Base-by-base conservation (phyloP, 2,113 vertebrate genomes). In the Upupa epops region DNA sequence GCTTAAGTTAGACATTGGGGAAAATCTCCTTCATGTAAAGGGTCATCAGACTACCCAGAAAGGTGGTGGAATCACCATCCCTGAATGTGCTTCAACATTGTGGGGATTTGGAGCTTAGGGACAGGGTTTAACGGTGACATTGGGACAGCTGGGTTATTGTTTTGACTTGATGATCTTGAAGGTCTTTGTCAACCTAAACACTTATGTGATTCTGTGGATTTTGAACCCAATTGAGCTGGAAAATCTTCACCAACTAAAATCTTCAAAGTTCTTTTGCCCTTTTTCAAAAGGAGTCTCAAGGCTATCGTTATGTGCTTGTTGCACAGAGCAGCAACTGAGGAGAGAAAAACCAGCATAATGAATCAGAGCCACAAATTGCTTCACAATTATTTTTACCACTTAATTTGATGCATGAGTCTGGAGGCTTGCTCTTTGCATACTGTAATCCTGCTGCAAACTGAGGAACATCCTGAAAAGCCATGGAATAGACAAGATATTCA, bases 381-480 rank as follows among this genome's bases (percentile, higher is more conserved):
- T 89, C 83, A 77, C 92, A 88, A 89, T 95, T 95, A 91, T 90
- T 95, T 95, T 95, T 91, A 88, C 88, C 90, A 93, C 70, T 37
- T 95, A 66, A 90, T 94, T 93, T 87, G 78, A 63, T 79, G 68
- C 71, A 73, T 10, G 6, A 90, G 92, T 83, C 89, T 88, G 80
- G 88, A 95, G 83, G 69, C 54, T 93, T 86, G 81, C 59, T 93
- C 81, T 96, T 90, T 75, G 77, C 78, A 77, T 69, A 34, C 73
- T 21, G 4, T 78, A 88, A 60, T 90, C 64, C 75, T 80, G 56
- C 76, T 1, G 1, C 86, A 79, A 78, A 83, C 71, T 76, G 74
- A 77, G 68, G 42, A 93, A 90, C 60, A 87, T 72, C 92, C 80
- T 0, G 2, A 82, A 89, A 80, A 74, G 78, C 74, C 59, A 60